Conservation (phyloP, 2,113 vertebrate species). For the Myotis lucifugus region DNA sequence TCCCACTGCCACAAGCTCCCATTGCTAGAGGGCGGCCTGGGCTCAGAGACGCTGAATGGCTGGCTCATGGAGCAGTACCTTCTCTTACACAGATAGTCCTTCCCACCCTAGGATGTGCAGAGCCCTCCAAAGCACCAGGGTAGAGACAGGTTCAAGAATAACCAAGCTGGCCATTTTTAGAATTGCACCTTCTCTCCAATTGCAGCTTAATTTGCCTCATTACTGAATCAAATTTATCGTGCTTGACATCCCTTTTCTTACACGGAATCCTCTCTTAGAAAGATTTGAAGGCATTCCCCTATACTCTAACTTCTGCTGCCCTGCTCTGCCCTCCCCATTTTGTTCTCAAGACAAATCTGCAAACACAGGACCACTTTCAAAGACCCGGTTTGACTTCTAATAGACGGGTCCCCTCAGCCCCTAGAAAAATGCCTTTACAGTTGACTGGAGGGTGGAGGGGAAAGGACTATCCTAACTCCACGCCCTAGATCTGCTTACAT, state of each 20-base stretch:
- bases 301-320: neutral
- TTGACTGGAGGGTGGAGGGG: neutral
- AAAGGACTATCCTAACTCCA: neutral
- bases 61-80: neutral
- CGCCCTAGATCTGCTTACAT: neutral
- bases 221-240: neutral
- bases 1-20: neutral
- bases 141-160: neutral
- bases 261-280: neutral
- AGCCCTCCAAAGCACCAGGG: neutral
- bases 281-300: neutral
- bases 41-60: neutral
- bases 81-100: neutral
- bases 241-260: neutral
- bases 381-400: neutral
- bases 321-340: neutral
- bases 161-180: neutral
- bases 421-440: neutral
- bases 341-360: neutral
- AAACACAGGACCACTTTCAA: neutral
- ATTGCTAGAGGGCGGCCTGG: neutral
- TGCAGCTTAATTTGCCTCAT: neutral
- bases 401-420: neutral
- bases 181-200: neutral
- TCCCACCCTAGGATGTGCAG: neutral